Evolutionary conservation across 35 echinoderm and acorn worm species (phyloP), one percentile per base, ranked within the genome.

Genomic region (Hemicentrotus pulcherrimus): DNA sequence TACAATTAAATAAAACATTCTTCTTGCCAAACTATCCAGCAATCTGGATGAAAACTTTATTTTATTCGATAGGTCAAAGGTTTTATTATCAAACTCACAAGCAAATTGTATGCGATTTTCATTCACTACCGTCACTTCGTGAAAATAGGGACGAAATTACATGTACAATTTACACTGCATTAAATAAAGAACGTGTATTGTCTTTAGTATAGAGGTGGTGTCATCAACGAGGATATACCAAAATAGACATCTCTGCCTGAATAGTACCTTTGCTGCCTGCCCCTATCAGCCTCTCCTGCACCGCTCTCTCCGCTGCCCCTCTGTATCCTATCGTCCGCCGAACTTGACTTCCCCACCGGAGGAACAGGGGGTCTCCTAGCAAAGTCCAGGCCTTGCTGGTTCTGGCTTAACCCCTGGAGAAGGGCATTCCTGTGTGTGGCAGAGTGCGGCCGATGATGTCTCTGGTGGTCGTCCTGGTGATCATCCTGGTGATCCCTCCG

Each of bases 371-470:
- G 93, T 31, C 94, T 96, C 18, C 32, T 35, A 46, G 48, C 46
- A 18, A 55, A 86, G n/a, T 60, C 94, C 47, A 47, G 28, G 7
- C 19, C 47, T 58, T 96, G 94, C 28, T 59, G 91, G 91, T 93
- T 93, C 91, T 93, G 65, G 41, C 50, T 94, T 47, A 98, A 89
- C 4, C 94, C 97, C 48, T 86, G 91, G 16, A 98, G 46, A 18
- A 98, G 95, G 47, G 97, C 97, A 97, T 98, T 98, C 31, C 96
- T 94, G 55, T 96, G 94, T 30, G 93, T 87, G 18, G 96, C 96
- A 32, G 97, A 98, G 61, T 96, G 95, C 12, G 94, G 96, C 58
- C 96, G 94, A 85, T 31, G 96, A 60, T 87, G 86, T 19, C 28
- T 22, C 33, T 48, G 70, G 61, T 41, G 88, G 87, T 95, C 16